These are phyloP conservation scores for Chloroclysta siterata DNA, from an alignment of 2,888 invertebrate genomes.

Conservation along the genomic window DNA sequence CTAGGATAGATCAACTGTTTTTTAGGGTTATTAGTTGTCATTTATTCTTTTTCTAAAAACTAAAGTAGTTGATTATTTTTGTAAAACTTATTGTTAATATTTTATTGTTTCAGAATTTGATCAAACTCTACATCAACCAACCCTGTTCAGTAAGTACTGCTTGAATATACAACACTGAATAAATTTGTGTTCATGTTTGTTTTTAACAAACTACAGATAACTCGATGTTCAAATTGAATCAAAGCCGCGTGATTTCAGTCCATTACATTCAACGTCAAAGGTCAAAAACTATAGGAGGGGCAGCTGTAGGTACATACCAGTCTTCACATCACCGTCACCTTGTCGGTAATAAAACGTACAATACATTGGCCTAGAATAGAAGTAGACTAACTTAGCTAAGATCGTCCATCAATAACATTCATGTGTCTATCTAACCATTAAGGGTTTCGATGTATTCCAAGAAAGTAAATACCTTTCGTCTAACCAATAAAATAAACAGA, in stretches of 20 bases:
- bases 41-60: too few species aligned
- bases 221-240: constrained; percentile 20
- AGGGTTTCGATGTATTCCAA: too few species aligned
- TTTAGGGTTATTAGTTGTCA: too few species aligned
- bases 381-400: not conserved
- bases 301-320: constrained; percentile 7
- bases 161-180: not conserved
- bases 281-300: constrained; percentile 36
- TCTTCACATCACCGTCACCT: constrained; percentile 12
- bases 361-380: constrained; percentile 12
- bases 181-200: not conserved
- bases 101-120: constrained; percentile 34
- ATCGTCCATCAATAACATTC: not conserved
- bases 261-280: constrained; percentile 35
- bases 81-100: not conserved
- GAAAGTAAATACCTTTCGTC: not conserved
- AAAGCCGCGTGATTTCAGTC: constrained; percentile 34
- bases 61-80: not conserved
- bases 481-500: not conserved
- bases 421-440: too few species aligned
- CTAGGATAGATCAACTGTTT: too few species aligned
- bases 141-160: constrained; percentile 34
- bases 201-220: constrained; percentile 9
- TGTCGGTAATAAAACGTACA: constrained; percentile 13
- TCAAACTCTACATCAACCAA: constrained; percentile 18